Evolutionary conservation across 2,797 vertebrate species (phyloP).

Genomic region (Phrynocephalus vlangalii): DNA sequence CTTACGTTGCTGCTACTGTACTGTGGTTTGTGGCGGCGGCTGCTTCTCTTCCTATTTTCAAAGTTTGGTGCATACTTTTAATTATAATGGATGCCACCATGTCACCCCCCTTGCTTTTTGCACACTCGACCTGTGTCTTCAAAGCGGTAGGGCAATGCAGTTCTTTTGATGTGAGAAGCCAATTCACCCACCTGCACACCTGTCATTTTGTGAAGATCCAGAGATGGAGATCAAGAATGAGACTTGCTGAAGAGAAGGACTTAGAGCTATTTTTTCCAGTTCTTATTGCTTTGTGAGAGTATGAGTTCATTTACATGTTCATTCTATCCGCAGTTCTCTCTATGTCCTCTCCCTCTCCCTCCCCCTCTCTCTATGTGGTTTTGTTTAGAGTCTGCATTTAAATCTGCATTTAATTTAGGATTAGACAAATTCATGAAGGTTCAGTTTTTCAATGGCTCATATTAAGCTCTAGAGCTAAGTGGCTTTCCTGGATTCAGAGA

Average conservation of each 20-base stretch:
- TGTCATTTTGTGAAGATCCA: neutral
- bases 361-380: no score
- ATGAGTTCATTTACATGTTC: neutral
- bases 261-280: neutral
- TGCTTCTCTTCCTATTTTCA: conserved; percentile 21
- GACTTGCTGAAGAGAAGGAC: neutral
- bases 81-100: no score
- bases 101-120: no score
- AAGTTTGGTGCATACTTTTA: neutral
- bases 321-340: neutral
- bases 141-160: neutral
- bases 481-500: no score
- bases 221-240: neutral
- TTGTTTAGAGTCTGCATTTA: neutral
- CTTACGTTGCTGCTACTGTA: neutral
- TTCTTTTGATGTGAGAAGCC: neutral
- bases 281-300: neutral
- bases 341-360: no score
- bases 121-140: no score
- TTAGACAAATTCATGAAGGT: no score
- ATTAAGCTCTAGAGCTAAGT: no score
- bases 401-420: neutral
- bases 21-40: conserved; percentile 4
- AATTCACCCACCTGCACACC: neutral
- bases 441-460: no score